Evolutionary conservation across 2,797 vertebrate genomes (phyloP).

Genomic region (Heliangelus exortis): DNA sequence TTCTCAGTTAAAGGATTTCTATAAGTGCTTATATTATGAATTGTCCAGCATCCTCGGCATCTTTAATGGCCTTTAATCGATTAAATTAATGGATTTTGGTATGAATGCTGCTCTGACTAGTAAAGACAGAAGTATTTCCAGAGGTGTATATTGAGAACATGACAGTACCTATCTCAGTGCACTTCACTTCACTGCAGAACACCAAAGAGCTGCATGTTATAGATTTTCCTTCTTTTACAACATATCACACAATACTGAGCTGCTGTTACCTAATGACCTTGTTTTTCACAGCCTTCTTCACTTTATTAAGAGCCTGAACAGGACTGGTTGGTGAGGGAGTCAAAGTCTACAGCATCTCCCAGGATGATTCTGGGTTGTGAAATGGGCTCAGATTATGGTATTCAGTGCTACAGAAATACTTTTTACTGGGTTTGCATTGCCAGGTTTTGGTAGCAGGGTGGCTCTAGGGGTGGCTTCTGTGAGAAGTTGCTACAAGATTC

Average conservation of each 20-base stretch:
- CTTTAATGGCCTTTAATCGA: background rate
- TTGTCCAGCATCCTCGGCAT: background rate
- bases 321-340: background rate
- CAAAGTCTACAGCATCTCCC: background rate
- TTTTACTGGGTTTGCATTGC: no score
- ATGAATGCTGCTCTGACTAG: background rate
- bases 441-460: no score
- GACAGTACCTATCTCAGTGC: background rate
- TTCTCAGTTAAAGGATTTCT: background rate
- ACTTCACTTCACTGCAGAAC: background rate
- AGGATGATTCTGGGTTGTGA: background rate
- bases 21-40: background rate
- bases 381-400: background rate
- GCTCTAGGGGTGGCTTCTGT: no score
- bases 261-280: slow-evolving; percentile 16
- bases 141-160: background rate
- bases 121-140: background rate
- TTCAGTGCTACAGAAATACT: background rate
- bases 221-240: slow-evolving; percentile 6
- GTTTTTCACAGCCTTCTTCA: slow-evolving; percentile 34
- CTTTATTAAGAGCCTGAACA: background rate
- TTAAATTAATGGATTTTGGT: slow-evolving; percentile 9
- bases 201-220: background rate
- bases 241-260: background rate
- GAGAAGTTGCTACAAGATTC: no score